Evolutionary conservation across 2,797 vertebrate species (phyloP), one percentile per base, ranked within the genome.

Genomic region (Hydrolagus colliei): DNA sequence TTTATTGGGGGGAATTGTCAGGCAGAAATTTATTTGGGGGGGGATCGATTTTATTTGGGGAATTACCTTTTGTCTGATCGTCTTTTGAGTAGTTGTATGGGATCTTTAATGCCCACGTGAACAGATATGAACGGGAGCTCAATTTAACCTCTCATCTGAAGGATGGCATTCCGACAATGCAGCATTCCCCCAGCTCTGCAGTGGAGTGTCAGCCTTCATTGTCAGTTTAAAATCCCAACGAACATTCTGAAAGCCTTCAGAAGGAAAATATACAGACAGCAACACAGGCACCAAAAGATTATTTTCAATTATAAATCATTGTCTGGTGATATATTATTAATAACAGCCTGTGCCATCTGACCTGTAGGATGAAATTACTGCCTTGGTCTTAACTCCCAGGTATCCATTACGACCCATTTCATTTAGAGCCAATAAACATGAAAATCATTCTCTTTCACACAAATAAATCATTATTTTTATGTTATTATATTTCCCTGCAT

Each of bases 301-400:
- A 52, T n/a, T 41, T 84, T 4, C 67, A 35, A 71, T 84, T 80
- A 22, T 35, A 71, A 20, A 71, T 71, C 16, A 68, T 41, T 41
- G 61, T 27, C 32, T 11, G 32, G 4, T 52, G 41, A 4, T 84
- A 10, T n/a, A 52, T 84, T 71, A 84, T 84, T 71, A 68, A 84
- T 84, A 35, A 68, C 9, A 41, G 27, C 79, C 35, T 16, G 68
- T 71, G 79, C 71, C 63, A 84, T 52, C 5, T 9, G 4, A 77
- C 9, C 14, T 18, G 63, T 10, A 16, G 14, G 79, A 52, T 84
- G 79, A 67, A 84, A 84, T 84, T 84, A 84, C 65, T 52, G 32
- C 65, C 32, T 84, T 84, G 79, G 68, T 68, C 35, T 71, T 71
- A 27, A 71, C 27, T 80, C 12, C n/a, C n/a, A 27, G 22, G 62